These are phyloP conservation scores for Biston stratarius DNA, from an alignment of 2,888 invertebrate species.

Conservation along the genomic window DNA sequence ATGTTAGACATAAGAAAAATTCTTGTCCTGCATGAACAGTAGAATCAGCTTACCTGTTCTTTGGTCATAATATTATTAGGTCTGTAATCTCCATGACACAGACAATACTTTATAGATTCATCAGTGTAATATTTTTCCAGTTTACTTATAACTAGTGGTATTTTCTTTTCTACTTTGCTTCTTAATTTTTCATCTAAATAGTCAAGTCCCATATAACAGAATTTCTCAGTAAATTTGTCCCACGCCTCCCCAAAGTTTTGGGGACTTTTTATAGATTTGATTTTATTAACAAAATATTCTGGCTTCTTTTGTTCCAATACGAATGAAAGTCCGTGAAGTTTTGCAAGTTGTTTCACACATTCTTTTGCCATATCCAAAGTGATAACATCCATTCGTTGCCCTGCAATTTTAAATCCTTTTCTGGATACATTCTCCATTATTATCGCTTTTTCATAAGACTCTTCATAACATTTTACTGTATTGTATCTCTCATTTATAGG, in stretches of 20 bases:
- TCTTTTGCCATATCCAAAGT: slow-evolving; percentile 59
- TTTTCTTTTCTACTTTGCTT: slow-evolving; percentile 46
- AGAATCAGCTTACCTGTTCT: slow-evolving; percentile 58
- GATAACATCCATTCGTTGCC: slow-evolving; percentile 57
- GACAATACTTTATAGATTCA: slow-evolving; percentile 44
- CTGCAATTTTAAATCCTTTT: slow-evolving; percentile 57
- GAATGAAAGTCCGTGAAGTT: slow-evolving; percentile 65
- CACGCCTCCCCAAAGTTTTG: slow-evolving; percentile 52
- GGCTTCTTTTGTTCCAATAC: slow-evolving; percentile 54
- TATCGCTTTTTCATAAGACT: slow-evolving; percentile 53
- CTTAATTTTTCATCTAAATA: slow-evolving; percentile 49
- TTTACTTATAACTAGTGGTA: slow-evolving; percentile 45
- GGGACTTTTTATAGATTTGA: slow-evolving; percentile 47
- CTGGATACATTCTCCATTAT: slow-evolving; percentile 64
- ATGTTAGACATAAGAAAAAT: too few species aligned
- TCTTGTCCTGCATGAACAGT: background rate
- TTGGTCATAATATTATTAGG: slow-evolving; percentile 67
- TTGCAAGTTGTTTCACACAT: slow-evolving; percentile 63
- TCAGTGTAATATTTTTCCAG: slow-evolving; percentile 50
- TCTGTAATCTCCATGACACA: slow-evolving; percentile 71
- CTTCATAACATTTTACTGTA: slow-evolving; percentile 57
- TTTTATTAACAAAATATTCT: slow-evolving; percentile 55
- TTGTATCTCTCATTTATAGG: slow-evolving; percentile 57
- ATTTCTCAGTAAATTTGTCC: slow-evolving; percentile 45
- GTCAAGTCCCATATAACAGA: slow-evolving; percentile 43